These are phyloP conservation scores for Teinopalpus imperialis DNA, from an alignment of 2,888 invertebrate genomes.

Conservation along the genomic window DNA sequence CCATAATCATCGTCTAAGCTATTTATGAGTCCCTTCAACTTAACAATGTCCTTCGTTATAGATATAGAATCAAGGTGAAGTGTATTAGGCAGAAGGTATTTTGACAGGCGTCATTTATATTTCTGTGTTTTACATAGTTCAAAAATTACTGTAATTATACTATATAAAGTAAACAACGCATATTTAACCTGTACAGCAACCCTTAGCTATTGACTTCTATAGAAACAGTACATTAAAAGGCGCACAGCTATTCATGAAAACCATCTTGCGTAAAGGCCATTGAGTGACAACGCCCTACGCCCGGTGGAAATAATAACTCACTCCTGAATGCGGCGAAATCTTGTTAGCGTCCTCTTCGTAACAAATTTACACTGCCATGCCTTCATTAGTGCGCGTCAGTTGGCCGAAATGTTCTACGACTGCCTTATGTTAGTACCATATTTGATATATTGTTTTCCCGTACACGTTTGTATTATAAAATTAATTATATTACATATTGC, in stretches of 20 bases:
- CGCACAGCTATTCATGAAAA: conserved; percentile 13
- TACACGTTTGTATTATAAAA: no score
- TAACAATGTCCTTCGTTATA: no score
- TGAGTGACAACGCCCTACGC: conserved; percentile 18
- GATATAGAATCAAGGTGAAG: no score
- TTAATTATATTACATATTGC: no score
- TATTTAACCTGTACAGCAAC: neutral
- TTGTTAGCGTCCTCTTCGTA: conserved; percentile 21
- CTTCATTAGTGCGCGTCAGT: conserved; percentile 24
- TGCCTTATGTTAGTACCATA: neutral
- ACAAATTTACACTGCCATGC: conserved; percentile 20
- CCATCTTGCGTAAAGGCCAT: conserved; percentile 16
- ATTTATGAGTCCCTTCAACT: no score
- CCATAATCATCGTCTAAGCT: no score
- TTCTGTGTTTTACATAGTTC: no score
- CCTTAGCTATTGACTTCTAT: conserved; percentile 8
- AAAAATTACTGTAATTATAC: neutral
- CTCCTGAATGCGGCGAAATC: conserved; percentile 19
- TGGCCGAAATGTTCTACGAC: conserved; percentile 20
- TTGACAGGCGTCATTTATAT: no score
- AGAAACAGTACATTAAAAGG: conserved; percentile 1
- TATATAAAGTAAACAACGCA: neutral
- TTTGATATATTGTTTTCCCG: conserved; percentile 18
- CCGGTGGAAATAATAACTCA: conserved; percentile 21
- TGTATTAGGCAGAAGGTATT: no score